Evolutionary conservation across 2,113 vertebrate genomes (phyloP), one percentile per base, ranked within the genome.

Genomic region (Hemibagrus wyckioides): DNA sequence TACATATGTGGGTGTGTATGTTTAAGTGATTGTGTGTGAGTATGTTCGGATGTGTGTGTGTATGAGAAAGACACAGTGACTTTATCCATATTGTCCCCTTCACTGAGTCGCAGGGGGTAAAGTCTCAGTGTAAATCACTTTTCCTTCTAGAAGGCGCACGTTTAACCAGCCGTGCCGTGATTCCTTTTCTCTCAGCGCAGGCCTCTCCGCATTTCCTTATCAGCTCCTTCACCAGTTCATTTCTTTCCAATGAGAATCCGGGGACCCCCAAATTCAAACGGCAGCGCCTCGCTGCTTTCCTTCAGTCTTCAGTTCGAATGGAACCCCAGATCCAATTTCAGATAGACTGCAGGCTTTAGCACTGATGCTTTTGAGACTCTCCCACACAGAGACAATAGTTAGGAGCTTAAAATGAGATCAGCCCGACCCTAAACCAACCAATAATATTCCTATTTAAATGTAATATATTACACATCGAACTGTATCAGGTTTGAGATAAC

Each of bases 311-410:
- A 71, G 96, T 98, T 96, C 96, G 95, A 97, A 97, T 97, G 95
- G 94, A 97, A 96, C 97, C 97, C 97, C 95, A 97, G 98, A 99
- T 99, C 97, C 97, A 99, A 99, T 99, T 99, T 99, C 94, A 99
- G 98, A 99, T 99, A 97, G 95, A 96, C 86, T 85, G 83, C 84
- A 91, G 95, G 93, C 93, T 95, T 93, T 94, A 96, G 94, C 94
- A 94, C 92, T 96, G 94, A 97, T 95, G 96, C 96, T 95, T 96
- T 95, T 94, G 93, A 92, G 88, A 93, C 75, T 92, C 91, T 87
- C 83, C 73, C 80, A 85, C 79, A 88, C 81, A 86, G 91, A 93
- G 92, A 91, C 92, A 92, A 92, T 93, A 93, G 92, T 92, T 92
- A 92, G 91, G 90, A 93, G 92, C 88, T 91, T 89, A 91, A 85